A percentile compares a stretch with the other conserved stretches of the same genome.
Conservation (phyloP, 2,797 vertebrate genomes). For the Chaunax sp. region DNA sequence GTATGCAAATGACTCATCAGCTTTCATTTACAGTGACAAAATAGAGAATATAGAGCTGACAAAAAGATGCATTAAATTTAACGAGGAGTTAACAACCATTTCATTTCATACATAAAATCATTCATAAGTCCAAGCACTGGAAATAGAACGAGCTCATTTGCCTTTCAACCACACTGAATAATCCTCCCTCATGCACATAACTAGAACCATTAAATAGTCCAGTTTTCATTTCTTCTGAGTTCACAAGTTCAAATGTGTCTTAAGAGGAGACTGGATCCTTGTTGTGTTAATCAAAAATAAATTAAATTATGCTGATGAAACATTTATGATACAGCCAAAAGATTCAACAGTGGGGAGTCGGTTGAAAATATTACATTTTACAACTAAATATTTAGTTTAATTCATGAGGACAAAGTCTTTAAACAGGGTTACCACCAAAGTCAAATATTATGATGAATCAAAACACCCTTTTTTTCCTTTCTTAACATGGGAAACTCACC, state of each 20-base stretch:
- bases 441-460: neutral
- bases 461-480: neutral
- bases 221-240: constrained; percentile 18
- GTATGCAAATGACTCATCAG: constrained; percentile 1
- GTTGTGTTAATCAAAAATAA: constrained; percentile 47
- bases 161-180: neutral
- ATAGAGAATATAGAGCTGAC: no score
- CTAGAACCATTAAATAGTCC: neutral
- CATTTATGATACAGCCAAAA: constrained; percentile 13
- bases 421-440: constrained; percentile 5
- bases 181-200: neutral
- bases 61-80: no score
- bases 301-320: constrained; percentile 43
- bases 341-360: constrained; percentile 5
- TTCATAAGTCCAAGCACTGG: neutral
- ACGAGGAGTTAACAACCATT: neutral
- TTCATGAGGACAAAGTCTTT: neutral
- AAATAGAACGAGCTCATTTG: neutral
- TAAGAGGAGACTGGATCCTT: constrained; percentile 33
- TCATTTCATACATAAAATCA: neutral
- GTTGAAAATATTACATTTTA: constrained; percentile 6
- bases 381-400: constrained; percentile 10
- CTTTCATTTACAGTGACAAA: constrained; percentile 2
- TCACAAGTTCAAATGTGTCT: constrained; percentile 16
- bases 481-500: no score